Percentiles rank a stretch among this genome's conserved stretches.
phyloP scores from a whole-genome alignment of 2,888 invertebrate genomes.

The Cheilosia grossa region DNA sequence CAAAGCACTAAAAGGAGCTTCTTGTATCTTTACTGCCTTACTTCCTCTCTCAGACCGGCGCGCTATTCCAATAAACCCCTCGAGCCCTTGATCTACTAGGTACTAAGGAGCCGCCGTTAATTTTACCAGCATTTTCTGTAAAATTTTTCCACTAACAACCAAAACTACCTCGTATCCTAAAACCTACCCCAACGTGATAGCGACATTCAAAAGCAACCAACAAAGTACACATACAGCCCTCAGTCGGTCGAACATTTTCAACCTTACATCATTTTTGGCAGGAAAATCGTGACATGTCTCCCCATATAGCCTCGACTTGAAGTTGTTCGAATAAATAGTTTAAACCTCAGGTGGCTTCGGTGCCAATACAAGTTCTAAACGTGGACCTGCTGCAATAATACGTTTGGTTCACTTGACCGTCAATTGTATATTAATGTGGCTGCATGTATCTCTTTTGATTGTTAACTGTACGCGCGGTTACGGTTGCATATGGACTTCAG shows the following conservation, averaged over 20 bases:
- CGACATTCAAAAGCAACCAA: no score
- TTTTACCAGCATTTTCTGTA: no score
- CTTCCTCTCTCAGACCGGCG: no score
- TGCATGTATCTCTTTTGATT: conserved; percentile 8
- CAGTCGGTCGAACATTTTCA: conserved; percentile 10
- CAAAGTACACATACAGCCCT: not conserved
- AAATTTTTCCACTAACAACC: no score
- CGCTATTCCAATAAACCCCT: no score
- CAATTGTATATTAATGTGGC: conserved; percentile 1
- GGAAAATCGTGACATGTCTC: conserved; percentile 67
- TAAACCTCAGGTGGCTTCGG: conserved; percentile 44
- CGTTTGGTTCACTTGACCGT: conserved; percentile 65
- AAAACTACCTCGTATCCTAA: no score
- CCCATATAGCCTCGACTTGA: conserved; percentile 21
- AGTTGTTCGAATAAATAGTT: conserved; percentile 44
- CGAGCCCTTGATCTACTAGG: no score
- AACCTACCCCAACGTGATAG: not conserved
- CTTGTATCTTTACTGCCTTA: no score
- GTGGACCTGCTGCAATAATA: conserved; percentile 7
- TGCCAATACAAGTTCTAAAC: conserved; percentile 9
- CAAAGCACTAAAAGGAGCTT: no score
- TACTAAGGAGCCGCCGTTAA: no score
- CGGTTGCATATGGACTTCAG: conserved; percentile 42
- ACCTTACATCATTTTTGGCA: conserved; percentile 62
- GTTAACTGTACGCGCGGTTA: conserved; percentile 28